These are phyloP conservation scores for Nothoprocta pentlandii DNA, from an alignment of 2,113 vertebrate species.

Conservation along the genomic window DNA sequence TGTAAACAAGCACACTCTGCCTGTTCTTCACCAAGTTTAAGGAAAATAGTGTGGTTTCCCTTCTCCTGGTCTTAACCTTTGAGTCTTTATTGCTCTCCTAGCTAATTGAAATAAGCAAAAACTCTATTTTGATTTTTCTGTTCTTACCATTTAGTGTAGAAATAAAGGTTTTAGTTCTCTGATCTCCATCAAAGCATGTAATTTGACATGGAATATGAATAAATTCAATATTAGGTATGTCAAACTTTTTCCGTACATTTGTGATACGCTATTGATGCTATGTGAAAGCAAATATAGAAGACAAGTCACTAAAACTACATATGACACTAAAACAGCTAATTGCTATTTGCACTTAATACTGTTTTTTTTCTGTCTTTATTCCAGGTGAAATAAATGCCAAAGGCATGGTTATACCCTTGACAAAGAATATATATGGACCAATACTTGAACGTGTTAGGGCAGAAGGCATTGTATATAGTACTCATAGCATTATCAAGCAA, in stretches of 20 bases:
- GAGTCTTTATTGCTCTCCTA: neutral
- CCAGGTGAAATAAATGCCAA: slow-evolving; percentile 90
- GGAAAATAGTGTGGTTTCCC: neutral
- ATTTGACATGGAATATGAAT: neutral
- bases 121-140: neutral
- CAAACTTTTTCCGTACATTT: neutral
- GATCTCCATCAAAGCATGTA: neutral
- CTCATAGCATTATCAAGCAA: slow-evolving; percentile 79
- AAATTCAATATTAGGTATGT: neutral
- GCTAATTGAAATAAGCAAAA: neutral
- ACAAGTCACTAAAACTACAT: neutral
- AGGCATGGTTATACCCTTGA: slow-evolving; percentile 90
- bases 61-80: neutral
- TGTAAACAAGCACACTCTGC: neutral
- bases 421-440: slow-evolving; percentile 89
- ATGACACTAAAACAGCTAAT: neutral
- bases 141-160: neutral
- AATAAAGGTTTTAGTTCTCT: neutral
- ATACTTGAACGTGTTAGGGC: slow-evolving; percentile 85
- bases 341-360: neutral
- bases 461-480: slow-evolving; percentile 87
- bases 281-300: neutral
- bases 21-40: neutral
- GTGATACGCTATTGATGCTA: neutral
- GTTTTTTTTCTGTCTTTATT: neutral